Evolutionary conservation across 2,888 invertebrate species (phyloP), one percentile per base, ranked within the genome.

Genomic region (Scaeva pyrastri): DNA sequence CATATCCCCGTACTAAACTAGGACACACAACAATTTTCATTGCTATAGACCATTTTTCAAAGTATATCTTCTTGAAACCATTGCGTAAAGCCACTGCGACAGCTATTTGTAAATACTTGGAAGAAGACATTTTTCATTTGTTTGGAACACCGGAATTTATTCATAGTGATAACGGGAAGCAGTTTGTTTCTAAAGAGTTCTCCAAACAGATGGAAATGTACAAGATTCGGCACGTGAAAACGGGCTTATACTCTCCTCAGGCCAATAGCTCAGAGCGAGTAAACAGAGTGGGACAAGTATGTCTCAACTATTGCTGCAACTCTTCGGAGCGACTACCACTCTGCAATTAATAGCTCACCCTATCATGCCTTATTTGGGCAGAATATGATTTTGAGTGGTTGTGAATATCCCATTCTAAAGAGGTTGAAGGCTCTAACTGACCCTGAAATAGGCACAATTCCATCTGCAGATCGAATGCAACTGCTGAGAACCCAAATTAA

Each of bases 21-120:
- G 80, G 71, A 0, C 16, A 76, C 14, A 23, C 75, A 6, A 62
- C 78, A 14, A 77, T 87, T 39, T 80, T 84, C n/a, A 80, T 87
- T 12, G 64, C 76, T 1, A 26, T 87, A 2, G 83, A 83, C n/a
- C 79, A 87, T 50, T 73, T 83, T 21, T 62, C 80, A 0, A 87
- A 87, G 31, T 87, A 68, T 39, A 58, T 39, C 0, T 58, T 58
- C 58, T 39, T 58, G 19, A 70, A 70, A 16, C 39, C 79, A 70
- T 21, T 56, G 64, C 60, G 48, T 81, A 66, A 77, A 62, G 58
- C 70, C 5, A 52, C n/a, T 41, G 11, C 41, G 55, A 31, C 21
- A 19, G 23, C 73, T 26, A 71, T 84, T 62, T 70, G 70, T 55
- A 52, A 55, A n/a, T 70, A n/a, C n/a, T 12, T 70, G n/a, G 70